Percentiles rank a stretch among this genome's conserved stretches.
phyloP scores from a whole-genome alignment of 2,888 invertebrate species.

The Criorhina ranunculi region DNA sequence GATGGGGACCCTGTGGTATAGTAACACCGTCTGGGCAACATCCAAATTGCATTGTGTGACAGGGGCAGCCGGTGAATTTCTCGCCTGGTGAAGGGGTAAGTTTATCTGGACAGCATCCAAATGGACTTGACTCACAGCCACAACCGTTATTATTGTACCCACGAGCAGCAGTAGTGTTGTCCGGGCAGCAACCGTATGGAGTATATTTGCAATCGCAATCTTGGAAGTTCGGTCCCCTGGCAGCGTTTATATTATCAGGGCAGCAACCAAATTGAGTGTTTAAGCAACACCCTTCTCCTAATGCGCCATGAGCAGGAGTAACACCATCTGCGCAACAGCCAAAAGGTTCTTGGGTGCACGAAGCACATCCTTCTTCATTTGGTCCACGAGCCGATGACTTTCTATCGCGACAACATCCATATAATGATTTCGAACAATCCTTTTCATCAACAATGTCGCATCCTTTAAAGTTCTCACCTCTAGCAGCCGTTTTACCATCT shows the following conservation, averaged over 20 bases:
- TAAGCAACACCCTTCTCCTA: constrained; percentile 93
- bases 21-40: constrained; percentile 95
- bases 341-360: constrained; percentile 88
- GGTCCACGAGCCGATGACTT: constrained; percentile 88
- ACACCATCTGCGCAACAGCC: constrained; percentile 95
- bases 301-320: constrained; percentile 94
- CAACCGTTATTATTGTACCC: constrained; percentile 93
- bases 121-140: constrained; percentile 89
- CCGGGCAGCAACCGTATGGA: constrained; percentile 94
- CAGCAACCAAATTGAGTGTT: constrained; percentile 93
- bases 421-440: constrained; percentile 86
- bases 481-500: constrained; percentile 88
- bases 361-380: constrained; percentile 90
- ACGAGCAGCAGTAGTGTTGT: constrained; percentile 90
- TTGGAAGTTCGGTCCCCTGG: constrained; percentile 91
- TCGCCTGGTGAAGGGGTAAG: constrained; percentile 91
- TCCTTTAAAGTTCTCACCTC: constrained; percentile 85
- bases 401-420: constrained; percentile 92
- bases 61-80: constrained; percentile 92
- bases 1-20: constrained; percentile 89
- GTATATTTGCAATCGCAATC: constrained; percentile 92
- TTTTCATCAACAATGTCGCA: constrained; percentile 79
- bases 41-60: constrained; percentile 94
- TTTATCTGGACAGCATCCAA: constrained; percentile 95
- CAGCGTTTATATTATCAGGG: constrained; percentile 93